A percentile compares a stretch with the other conserved stretches of the same genome.
Conservation (phyloP, 2,888 invertebrate species). For the Diarsia brunnea region DNA sequence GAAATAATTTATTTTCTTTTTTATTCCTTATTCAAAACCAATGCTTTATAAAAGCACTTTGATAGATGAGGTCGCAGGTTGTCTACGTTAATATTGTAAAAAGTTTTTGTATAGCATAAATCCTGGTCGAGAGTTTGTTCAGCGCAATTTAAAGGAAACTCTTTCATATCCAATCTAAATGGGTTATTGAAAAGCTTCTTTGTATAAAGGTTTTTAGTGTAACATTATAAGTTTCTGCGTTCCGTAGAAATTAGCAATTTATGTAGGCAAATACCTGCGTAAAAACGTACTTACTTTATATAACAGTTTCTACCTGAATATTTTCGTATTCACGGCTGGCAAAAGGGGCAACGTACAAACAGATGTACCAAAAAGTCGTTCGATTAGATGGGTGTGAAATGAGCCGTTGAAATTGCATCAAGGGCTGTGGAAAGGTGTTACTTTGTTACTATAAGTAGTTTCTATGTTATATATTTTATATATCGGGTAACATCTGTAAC, state of each 20-base stretch:
- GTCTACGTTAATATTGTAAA: conserved; percentile 63
- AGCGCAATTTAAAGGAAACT: conserved; percentile 56
- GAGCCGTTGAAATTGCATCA: conserved; percentile 75
- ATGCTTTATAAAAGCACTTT: conserved; percentile 66
- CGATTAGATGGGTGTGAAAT: conserved; percentile 76
- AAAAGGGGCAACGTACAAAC: conserved; percentile 62
- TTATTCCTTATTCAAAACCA: conserved; percentile 62
- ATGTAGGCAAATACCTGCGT: conserved; percentile 37
- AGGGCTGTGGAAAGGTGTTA: conserved; percentile 70
- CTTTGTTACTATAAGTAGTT: conserved; percentile 55
- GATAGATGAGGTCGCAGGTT: conserved; percentile 67
- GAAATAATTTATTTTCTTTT: conserved; percentile 65
- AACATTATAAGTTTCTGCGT: conserved; percentile 47
- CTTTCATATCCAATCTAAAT: conserved; percentile 61
- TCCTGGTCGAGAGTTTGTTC: conserved; percentile 41
- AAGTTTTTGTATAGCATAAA: conserved; percentile 56
- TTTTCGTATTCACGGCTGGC: conserved; percentile 40
- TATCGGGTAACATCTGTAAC: conserved; percentile 42
- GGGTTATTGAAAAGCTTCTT: conserved; percentile 59
- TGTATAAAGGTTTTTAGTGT: conserved; percentile 52
- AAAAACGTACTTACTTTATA: conserved; percentile 33
- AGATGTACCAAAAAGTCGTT: conserved; percentile 72
- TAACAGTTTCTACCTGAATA: conserved; percentile 48
- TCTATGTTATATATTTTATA: conserved; percentile 42
- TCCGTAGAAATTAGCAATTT: conserved; percentile 46